These are phyloP conservation scores for Taurulus bubalis DNA, from an alignment of 2,113 vertebrate species.

Conservation along the genomic window DNA sequence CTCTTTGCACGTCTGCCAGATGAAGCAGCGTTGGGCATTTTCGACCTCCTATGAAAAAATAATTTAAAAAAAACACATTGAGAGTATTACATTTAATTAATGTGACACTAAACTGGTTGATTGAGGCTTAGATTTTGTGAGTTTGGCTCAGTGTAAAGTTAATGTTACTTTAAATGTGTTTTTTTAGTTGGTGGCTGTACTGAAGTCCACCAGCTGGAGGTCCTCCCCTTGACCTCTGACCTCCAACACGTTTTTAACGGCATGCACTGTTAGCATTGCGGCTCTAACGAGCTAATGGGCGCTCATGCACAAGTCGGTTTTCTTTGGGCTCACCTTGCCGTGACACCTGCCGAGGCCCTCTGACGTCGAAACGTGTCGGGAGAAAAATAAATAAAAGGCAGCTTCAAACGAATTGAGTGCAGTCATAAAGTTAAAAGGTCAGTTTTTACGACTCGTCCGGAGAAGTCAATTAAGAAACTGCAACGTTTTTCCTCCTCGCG, in stretches of 20 bases:
- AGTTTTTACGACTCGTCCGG: background rate
- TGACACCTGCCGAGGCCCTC: background rate
- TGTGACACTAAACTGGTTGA: background rate
- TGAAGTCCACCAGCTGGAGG: background rate
- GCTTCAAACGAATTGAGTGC: background rate
- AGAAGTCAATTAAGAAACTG: background rate
- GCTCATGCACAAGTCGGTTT: background rate
- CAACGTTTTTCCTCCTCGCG: too few relatives aligned
- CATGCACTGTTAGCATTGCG: background rate
- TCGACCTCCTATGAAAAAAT: constrained; percentile 2
- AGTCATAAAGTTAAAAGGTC: background rate
- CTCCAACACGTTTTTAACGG: background rate
- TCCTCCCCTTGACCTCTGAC: background rate
- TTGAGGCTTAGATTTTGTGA: background rate
- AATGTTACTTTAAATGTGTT: background rate
- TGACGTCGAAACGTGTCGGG: background rate
- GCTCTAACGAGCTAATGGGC: background rate
- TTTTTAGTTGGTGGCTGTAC: background rate
- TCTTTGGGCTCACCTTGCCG: background rate
- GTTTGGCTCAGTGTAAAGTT: background rate
- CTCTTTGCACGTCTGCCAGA: constrained; percentile 32
- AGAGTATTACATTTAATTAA: background rate
- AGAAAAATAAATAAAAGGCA: background rate
- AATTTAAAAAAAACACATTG: background rate
- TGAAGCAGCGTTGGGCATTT: constrained; percentile 36